Percentiles rank a stretch among this genome's conserved stretches.
phyloP scores from a whole-genome alignment of 2,888 invertebrate species.

The Drosophila mulleri region DNA sequence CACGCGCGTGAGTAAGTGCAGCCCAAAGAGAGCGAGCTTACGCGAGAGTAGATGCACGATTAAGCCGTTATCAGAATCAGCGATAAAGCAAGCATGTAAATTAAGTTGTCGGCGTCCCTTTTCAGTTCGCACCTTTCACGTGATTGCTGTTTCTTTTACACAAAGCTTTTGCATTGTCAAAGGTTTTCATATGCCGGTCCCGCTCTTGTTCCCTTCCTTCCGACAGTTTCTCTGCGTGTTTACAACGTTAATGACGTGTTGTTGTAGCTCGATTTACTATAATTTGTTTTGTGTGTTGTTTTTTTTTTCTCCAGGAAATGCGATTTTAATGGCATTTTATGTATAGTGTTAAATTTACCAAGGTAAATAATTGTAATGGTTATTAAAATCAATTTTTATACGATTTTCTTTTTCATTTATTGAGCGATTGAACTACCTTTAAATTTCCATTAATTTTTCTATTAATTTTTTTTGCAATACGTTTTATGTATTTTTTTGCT shows the following conservation, averaged over 20 bases:
- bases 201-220: not conserved
- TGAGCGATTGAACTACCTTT: slow-evolving; percentile 6
- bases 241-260: slow-evolving; percentile 18
- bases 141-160: slow-evolving; percentile 24
- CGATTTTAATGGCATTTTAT: slow-evolving; percentile 33
- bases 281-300: slow-evolving; percentile 2
- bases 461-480: not conserved
- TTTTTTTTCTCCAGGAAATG: slow-evolving; percentile 2
- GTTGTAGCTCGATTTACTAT: slow-evolving; percentile 8
- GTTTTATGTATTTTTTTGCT: slow-evolving; percentile 10
- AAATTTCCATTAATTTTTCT: not conserved
- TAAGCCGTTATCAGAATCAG: slow-evolving; percentile 42
- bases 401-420: not conserved
- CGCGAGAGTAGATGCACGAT: not conserved
- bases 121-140: slow-evolving; percentile 31
- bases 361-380: slow-evolving; percentile 11
- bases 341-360: slow-evolving; percentile 26
- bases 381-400: not conserved
- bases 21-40: not conserved
- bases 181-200: not conserved
- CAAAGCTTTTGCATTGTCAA: slow-evolving; percentile 5
- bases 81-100: slow-evolving; percentile 21
- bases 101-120: slow-evolving; percentile 27
- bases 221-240: slow-evolving; percentile 5
- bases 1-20: not conserved